Evolutionary conservation across 2,113 vertebrate species (phyloP).

Genomic region (Callochromis pleurospilus): DNA sequence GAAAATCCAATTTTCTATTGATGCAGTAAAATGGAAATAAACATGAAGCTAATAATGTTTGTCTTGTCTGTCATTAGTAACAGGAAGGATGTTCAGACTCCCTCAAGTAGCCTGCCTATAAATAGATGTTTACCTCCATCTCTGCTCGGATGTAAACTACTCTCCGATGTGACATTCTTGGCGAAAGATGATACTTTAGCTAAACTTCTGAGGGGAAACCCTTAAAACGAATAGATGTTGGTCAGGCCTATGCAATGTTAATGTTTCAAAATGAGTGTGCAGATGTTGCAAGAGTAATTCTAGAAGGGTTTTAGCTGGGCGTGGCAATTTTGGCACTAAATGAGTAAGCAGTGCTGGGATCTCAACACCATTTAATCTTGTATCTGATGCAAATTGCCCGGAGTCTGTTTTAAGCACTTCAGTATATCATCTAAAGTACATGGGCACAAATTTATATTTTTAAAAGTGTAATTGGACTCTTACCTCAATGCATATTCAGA

Average conservation of each 20-base stretch:
- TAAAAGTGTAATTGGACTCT: not conserved
- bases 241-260: rapidly evolving
- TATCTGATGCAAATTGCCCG: not conserved
- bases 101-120: not conserved
- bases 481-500: not conserved
- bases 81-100: not conserved
- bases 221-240: rapidly evolving
- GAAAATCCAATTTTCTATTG: constrained; percentile 62
- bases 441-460: not conserved
- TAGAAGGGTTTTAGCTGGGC: rapidly evolving
- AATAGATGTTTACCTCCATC: rapidly evolving
- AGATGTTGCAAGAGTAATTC: rapidly evolving
- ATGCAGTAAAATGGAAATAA: constrained; percentile 59
- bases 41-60: constrained; percentile 4
- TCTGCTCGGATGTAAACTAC: rapidly evolving
- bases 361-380: not conserved
- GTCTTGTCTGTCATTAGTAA: not conserved
- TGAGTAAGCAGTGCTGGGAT: not conserved
- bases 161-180: rapidly evolving
- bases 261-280: not conserved
- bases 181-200: rapidly evolving
- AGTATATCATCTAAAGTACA: not conserved
- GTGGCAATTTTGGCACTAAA: rapidly evolving
- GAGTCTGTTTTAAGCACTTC: not conserved
- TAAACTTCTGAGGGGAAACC: not conserved